Conservation (phyloP, 2,797 vertebrate species). For the Periparus ater region DNA sequence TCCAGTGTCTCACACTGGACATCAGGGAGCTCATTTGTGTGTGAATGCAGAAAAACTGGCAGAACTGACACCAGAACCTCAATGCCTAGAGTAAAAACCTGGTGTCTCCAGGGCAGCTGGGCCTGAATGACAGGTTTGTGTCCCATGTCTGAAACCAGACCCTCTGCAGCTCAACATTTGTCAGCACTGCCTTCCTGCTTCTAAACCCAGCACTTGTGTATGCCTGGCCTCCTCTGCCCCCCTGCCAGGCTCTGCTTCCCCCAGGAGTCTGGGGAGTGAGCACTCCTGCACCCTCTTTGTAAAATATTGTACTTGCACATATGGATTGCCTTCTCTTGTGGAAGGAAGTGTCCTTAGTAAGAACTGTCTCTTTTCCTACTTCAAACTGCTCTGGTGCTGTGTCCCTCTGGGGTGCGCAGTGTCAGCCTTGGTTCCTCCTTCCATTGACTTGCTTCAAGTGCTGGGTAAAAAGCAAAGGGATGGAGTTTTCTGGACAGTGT, state of each 20-base stretch:
- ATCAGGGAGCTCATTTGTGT: not conserved
- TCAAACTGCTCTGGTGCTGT: accelerated
- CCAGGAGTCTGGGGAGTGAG: not conserved
- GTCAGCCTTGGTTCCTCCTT: not conserved
- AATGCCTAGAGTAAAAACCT: not conserved
- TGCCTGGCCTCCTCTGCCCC: not conserved
- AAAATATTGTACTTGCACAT: not conserved
- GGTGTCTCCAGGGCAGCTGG: not conserved
- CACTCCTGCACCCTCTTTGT: not conserved
- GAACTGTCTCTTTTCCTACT: not conserved
- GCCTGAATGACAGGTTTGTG: not conserved
- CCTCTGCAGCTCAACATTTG: accelerated
- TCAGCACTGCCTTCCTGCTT: not conserved
- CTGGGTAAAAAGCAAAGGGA: not conserved
- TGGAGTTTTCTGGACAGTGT: not conserved
- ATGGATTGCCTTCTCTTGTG: not conserved
- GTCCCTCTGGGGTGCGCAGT: not conserved
- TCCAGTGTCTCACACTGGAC: not conserved
- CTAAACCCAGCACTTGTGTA: not conserved
- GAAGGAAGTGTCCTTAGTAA: not conserved
- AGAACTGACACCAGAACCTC: not conserved
- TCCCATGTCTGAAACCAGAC: accelerated
- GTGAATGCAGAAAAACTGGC: not conserved
- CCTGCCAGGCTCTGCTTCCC: not conserved
- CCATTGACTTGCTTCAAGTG: accelerated